Evolutionary conservation across 2,113 vertebrate species (phyloP).

Genomic region (Garra rufa): DNA sequence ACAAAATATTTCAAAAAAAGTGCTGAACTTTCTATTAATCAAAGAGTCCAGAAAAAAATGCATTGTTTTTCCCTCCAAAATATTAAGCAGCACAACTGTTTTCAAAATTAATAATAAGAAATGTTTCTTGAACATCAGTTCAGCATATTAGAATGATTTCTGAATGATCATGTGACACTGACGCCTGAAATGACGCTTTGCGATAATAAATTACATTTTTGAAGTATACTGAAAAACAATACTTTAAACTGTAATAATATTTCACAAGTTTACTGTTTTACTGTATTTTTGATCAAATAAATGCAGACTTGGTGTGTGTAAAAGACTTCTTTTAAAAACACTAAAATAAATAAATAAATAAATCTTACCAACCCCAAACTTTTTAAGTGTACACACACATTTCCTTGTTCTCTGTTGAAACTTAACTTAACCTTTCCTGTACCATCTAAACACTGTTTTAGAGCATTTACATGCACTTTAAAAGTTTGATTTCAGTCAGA

Average conservation of each 20-base stretch:
- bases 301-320: background rate
- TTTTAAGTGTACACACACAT: background rate
- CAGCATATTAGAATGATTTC: background rate
- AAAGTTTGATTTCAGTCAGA: background rate
- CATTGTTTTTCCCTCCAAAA: too few relatives aligned
- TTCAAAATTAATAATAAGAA: background rate
- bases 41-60: background rate
- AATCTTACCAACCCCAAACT: background rate
- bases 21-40: too few relatives aligned
- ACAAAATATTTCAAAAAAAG: background rate
- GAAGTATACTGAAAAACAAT: background rate
- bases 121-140: background rate
- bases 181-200: background rate
- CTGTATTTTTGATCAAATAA: too few relatives aligned
- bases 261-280: background rate
- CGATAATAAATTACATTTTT: background rate
- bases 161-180: background rate
- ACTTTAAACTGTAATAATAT: background rate
- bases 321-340: background rate
- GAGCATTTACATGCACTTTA: conserved; percentile 30
- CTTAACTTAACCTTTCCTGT: conserved; percentile 58
- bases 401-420: background rate
- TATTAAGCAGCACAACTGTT: too few relatives aligned
- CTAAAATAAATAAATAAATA: background rate
- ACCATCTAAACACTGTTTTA: conserved; percentile 61